Conservation (phyloP, 2,888 invertebrate species). For the Erebia aethiops region DNA sequence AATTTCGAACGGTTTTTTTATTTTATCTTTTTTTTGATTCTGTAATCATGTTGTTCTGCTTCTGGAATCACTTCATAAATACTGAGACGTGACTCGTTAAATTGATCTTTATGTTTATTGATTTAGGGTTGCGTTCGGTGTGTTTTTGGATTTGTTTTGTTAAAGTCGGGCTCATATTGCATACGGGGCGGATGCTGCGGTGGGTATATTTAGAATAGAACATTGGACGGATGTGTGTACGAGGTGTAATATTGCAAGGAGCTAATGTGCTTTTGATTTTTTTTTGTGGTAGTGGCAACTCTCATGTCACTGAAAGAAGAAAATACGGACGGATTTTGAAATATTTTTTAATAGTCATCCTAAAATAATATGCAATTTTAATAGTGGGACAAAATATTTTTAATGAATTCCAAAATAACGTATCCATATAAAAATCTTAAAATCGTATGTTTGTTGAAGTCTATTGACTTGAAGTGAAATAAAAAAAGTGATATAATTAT, state of each 20-base stretch:
- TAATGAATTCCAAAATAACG: no score
- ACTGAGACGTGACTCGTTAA: constrained; percentile 22
- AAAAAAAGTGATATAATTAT: no score
- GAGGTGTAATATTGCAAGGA: constrained; percentile 62
- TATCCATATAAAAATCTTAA: no score
- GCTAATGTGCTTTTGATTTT: constrained; percentile 30
- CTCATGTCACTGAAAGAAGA: constrained; percentile 6
- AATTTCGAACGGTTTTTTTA: constrained; percentile 58
- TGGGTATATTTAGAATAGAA: constrained; percentile 59
- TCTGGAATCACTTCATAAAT: constrained; percentile 57
- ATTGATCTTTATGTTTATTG: constrained; percentile 40
- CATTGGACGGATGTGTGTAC: constrained; percentile 58
- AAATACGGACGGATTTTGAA: background rate
- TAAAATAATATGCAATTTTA: no score
- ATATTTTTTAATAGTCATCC: background rate
- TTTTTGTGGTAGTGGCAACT: constrained; percentile 27
- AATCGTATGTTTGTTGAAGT: no score
- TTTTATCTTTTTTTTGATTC: constrained; percentile 47
- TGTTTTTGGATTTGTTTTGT: constrained; percentile 46
- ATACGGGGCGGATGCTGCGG: constrained; percentile 56
- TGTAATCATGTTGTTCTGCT: constrained; percentile 57
- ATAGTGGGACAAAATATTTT: no score
- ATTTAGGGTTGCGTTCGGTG: constrained; percentile 42
- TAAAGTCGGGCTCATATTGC: constrained; percentile 54
- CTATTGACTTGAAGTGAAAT: no score